Conservation (phyloP, 2,888 invertebrate genomes). For the Volucella bombylans region DNA sequence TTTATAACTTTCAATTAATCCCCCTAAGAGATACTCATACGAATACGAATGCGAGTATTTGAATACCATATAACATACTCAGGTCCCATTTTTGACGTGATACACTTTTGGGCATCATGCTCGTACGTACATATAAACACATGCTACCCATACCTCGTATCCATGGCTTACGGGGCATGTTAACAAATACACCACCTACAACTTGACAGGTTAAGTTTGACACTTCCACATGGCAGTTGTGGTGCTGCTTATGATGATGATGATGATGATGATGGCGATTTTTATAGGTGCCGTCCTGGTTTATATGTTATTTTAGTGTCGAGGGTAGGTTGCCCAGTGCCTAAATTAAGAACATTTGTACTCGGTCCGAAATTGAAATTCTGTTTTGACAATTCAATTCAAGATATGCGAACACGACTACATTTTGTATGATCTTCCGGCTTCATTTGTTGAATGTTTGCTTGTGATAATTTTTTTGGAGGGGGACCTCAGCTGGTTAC, state of each 20-base stretch:
- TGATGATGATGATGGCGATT: background rate
- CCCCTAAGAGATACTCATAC: slow-evolving; percentile 17
- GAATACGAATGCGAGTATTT: background rate
- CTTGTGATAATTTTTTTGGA: slow-evolving; percentile 19
- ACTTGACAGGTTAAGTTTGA: slow-evolving; percentile 47
- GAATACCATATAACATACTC: slow-evolving; percentile 2
- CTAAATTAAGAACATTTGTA: slow-evolving; percentile 37
- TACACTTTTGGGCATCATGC: background rate
- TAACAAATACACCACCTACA: slow-evolving; percentile 31
- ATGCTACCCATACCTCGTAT: too few species aligned
- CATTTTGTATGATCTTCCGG: slow-evolving; percentile 66
- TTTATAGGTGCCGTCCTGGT: background rate
- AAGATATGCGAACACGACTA: slow-evolving; percentile 14
- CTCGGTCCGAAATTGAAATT: background rate
- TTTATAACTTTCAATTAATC: slow-evolving; percentile 70
- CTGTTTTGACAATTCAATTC: slow-evolving; percentile 27
- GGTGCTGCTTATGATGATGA: background rate
- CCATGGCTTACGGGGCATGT: background rate
- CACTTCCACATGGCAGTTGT: slow-evolving; percentile 36
- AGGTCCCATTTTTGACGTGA: slow-evolving; percentile 3
- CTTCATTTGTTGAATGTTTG: slow-evolving; percentile 55
- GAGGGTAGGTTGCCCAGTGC: slow-evolving; percentile 31
- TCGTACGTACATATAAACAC: too few species aligned
- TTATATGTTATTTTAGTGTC: background rate
- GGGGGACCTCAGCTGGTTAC: slow-evolving; percentile 51